Percentiles rank a stretch among this genome's conserved stretches.
Conservation (phyloP, 2,888 invertebrate genomes). For the Drosophila eohydei region DNA sequence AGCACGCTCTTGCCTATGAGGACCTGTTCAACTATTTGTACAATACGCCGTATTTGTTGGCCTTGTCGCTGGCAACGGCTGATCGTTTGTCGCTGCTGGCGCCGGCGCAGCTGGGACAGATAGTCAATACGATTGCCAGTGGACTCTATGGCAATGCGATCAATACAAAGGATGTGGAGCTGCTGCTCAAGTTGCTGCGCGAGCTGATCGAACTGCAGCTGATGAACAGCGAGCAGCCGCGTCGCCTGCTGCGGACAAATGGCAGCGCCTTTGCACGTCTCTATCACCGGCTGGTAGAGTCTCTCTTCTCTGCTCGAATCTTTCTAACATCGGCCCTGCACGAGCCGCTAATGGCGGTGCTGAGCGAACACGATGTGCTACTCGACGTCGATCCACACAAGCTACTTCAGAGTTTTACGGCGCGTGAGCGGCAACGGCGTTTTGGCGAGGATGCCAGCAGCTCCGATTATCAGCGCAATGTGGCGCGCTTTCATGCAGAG, state of each 20-base stretch:
- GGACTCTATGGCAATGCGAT: constrained; percentile 91
- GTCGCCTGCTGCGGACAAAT: constrained; percentile 91
- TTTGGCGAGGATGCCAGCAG: constrained; percentile 92
- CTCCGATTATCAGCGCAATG: constrained; percentile 90
- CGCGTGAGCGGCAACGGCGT: constrained; percentile 83
- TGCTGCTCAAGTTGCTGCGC: constrained; percentile 88
- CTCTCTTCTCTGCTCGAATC: constrained; percentile 94
- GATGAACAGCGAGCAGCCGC: constrained; percentile 89
- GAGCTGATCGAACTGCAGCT: constrained; percentile 91
- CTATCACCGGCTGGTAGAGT: constrained; percentile 95
- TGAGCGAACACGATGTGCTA: constrained; percentile 96
- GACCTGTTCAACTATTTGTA: constrained; percentile 89
- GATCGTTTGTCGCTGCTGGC: constrained; percentile 86
- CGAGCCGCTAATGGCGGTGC: constrained; percentile 94
- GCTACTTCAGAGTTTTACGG: constrained; percentile 85
- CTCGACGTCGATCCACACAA: constrained; percentile 96
- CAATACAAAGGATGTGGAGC: constrained; percentile 90
- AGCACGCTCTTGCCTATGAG: constrained; percentile 88
- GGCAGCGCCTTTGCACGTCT: constrained; percentile 94
- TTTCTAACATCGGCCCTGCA: constrained; percentile 97
- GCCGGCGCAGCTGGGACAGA: constrained; percentile 80
- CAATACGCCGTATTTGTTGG: constrained; percentile 89
- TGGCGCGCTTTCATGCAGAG: constrained; percentile 92
- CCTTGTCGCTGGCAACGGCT: constrained; percentile 88
- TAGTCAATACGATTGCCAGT: constrained; percentile 85